Conservation (phyloP, 2,888 invertebrate genomes). For the Ectemnius cavifrons region DNA sequence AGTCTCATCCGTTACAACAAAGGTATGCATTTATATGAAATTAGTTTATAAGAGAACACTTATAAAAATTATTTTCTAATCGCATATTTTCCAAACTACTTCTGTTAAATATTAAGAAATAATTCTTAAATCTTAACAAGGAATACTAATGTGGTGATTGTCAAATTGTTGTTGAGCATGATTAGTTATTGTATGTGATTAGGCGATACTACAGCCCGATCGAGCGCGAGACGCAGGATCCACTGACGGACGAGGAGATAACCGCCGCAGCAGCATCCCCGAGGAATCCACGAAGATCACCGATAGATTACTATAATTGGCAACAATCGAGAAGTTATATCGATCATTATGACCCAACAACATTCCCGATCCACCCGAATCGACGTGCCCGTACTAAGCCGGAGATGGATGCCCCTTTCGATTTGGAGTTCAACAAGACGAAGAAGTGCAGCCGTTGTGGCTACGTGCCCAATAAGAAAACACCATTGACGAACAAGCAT, state of each 20-base stretch:
- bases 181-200: no score
- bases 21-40: constrained; percentile 38
- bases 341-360: constrained; percentile 50
- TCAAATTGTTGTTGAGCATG: no score
- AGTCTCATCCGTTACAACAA: constrained; percentile 33
- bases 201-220: not conserved
- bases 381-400: constrained; percentile 54
- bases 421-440: constrained; percentile 31
- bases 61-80: no score
- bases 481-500: constrained; percentile 35
- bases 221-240: not conserved
- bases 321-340: constrained; percentile 38
- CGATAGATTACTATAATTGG: constrained; percentile 44
- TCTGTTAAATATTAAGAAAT: no score
- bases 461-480: constrained; percentile 40
- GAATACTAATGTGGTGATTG: no score
- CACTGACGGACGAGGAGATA: constrained; percentile 8
- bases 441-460: constrained; percentile 63
- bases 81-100: no score
- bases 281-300: constrained; percentile 25
- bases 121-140: no score
- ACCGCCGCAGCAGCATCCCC: constrained; percentile 32
- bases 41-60: no score
- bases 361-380: constrained; percentile 20
- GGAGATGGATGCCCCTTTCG: constrained; percentile 49